These are phyloP conservation scores for Trichomalopsis sarcophagae DNA, from an alignment of 1,140 invertebrate species.

Conservation along the genomic window DNA sequence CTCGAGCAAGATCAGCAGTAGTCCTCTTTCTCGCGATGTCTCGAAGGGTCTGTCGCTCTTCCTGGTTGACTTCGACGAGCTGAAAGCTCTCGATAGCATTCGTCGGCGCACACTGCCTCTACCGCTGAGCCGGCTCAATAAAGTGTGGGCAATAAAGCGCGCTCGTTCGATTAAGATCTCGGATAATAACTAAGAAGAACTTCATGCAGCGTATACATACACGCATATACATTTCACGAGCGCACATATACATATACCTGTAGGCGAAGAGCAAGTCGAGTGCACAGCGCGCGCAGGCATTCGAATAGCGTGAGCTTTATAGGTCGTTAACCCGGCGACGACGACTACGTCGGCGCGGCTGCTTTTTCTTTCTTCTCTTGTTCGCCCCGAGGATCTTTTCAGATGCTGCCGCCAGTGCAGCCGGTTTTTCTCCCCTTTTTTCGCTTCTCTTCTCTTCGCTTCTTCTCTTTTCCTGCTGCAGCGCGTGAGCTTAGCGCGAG, in stretches of 20 bases:
- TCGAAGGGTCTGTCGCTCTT: neutral
- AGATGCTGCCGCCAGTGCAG: neutral
- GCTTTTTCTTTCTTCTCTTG: conserved; percentile 27
- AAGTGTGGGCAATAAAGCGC: conserved; percentile 37
- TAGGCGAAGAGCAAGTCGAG: neutral
- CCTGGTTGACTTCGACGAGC: conserved; percentile 4
- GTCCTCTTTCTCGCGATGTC: neutral
- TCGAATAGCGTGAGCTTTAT: conserved; percentile 42
- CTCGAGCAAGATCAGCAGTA: neutral
- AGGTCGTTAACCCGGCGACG: conserved; percentile 40
- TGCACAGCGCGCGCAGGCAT: neutral
- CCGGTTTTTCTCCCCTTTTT: neutral
- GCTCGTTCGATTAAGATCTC: conserved; percentile 42
- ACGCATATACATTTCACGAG: neutral
- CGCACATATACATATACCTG: neutral
- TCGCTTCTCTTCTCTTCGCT: neutral
- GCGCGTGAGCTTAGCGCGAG: conserved; percentile 7
- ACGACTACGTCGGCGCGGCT: neutral
- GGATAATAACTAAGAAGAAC: conserved; percentile 32
- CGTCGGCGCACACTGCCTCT: neutral
- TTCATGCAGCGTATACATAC: neutral
- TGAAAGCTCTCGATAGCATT: conserved; percentile 36
- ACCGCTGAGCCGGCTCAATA: neutral
- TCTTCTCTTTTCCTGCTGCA: neutral
- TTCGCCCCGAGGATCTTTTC: conserved; percentile 29